Base-by-base conservation (phyloP, 2,888 invertebrate genomes). In the Agriopis aurantiaria region DNA sequence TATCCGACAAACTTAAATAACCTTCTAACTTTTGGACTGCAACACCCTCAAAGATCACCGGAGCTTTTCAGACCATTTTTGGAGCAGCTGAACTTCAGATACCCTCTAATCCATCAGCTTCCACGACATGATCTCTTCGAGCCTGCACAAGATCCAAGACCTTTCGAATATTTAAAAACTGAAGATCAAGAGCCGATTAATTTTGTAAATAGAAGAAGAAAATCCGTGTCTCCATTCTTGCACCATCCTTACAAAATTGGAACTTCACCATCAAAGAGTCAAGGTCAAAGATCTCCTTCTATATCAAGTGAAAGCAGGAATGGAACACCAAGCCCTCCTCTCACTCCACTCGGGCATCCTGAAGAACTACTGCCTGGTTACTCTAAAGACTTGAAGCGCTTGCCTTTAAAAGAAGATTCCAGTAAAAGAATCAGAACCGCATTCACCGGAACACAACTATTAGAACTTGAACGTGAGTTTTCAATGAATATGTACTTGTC, bases 381-480 rank as follows among this genome's bases (percentile, higher is more conserved):
- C 75, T 90, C 92, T 0, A 91, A 91, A 66, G 91, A 92, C 60
- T 82, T 95, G 0, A 86, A 94, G 85, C 86, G 95, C 73, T 62
- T 95, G 77, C 88, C 95, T 60, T 70, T 95, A 75, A 90, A 95
- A 89, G 93, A 96, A 85, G 94, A 96, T 75, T 97, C 97, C 0
- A 97, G 97, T 80, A 98, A 98, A 87, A 95, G 99, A 71, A 98
- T 99, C 74, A 95, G 99, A 53, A 99, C 99, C 0, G 99, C 99
- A 0, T 99, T 99, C 88, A 98, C 98, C 4, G 98, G 98, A 77
- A 97, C 97, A 0, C 98, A 98, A 85, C 95, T 98, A 0, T 90
- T 99, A 65, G 97, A 98, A 82, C 90, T 99, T 68, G 98, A 99
- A 88, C 92, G 98, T 63, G 99, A 98, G 85, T 99, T 99, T 88